Conservation (phyloP, 1,140 invertebrate genomes). For the Eurosta solidaginis region DNA sequence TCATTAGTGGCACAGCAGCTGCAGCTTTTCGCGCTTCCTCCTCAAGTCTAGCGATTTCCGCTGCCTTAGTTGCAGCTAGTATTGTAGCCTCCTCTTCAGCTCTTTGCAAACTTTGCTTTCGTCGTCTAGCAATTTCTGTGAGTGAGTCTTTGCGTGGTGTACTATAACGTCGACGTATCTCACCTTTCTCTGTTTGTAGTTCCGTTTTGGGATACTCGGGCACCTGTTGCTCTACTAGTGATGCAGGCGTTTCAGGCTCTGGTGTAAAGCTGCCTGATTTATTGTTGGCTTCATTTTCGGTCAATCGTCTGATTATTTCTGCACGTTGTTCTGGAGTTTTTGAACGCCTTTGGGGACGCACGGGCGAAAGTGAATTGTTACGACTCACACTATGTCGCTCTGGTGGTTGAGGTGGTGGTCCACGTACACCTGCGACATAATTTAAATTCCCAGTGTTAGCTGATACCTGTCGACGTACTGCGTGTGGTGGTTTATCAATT, state of each 20-base stretch:
- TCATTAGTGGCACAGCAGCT: not conserved
- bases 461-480: constrained; percentile 29
- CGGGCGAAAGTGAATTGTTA: constrained; percentile 43
- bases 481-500: constrained; percentile 6
- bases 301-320: constrained; percentile 9
- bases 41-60: not conserved
- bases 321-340: constrained; percentile 50
- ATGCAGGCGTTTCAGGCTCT: not conserved
- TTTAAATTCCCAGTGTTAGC: not conserved
- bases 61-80: not conserved
- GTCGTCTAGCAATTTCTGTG: not conserved
- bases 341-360: constrained; percentile 50
- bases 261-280: constrained; percentile 17
- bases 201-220: not conserved
- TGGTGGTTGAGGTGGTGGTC: constrained; percentile 31
- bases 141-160: not conserved
- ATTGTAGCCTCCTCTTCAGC: not conserved
- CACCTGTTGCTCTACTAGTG: not conserved
- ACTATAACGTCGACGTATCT: not conserved
- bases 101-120: constrained; percentile 30
- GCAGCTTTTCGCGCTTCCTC: not conserved
- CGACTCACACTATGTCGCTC: constrained; percentile 40
- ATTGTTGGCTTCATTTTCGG: constrained; percentile 20
- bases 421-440: constrained; percentile 24
- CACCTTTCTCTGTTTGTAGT: not conserved